These are phyloP conservation scores for Sminthurinus aureus DNA, from an alignment of 2,888 invertebrate species.

Conservation along the genomic window DNA sequence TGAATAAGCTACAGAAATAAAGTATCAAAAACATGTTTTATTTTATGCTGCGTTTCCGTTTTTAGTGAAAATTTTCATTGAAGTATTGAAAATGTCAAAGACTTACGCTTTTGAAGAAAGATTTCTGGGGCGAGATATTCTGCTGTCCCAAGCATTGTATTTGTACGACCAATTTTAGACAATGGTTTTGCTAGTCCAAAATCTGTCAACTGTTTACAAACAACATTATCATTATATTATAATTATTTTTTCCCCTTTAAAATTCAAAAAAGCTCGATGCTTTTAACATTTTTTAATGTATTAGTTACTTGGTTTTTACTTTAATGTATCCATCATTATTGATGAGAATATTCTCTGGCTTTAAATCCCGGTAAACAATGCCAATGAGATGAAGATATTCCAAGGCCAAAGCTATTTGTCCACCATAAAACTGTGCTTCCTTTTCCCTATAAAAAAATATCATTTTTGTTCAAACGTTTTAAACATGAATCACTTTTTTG, in stretches of 20 bases:
- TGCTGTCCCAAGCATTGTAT: constrained; percentile 23
- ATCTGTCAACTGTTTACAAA: constrained; percentile 30
- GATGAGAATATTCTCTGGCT: constrained; percentile 35
- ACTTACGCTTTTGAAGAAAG: constrained; percentile 23
- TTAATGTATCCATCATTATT: constrained; percentile 37
- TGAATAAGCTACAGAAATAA: constrained; percentile 9
- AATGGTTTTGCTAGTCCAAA: constrained; percentile 24
- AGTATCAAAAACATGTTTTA: too few relatives aligned
- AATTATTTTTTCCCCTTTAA: too few relatives aligned
- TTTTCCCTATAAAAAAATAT: constrained; percentile 15
- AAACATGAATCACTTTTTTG: neutral
- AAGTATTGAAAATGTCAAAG: neutral
- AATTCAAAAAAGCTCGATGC: too few relatives aligned
- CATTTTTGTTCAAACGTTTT: neutral
- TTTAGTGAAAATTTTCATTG: neutral
- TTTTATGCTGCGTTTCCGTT: too few relatives aligned
- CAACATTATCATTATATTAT: too few relatives aligned
- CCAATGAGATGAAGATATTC: constrained; percentile 33
- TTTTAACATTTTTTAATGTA: too few relatives aligned
- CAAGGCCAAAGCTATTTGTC: constrained; percentile 31
- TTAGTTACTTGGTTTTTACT: constrained; percentile 10
- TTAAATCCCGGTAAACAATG: constrained; percentile 34
- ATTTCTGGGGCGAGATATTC: constrained; percentile 37
- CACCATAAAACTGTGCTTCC: constrained; percentile 35
- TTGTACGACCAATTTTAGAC: neutral